phyloP scores from a whole-genome alignment of 2,797 vertebrate species.

The Acanthiza pusilla region DNA sequence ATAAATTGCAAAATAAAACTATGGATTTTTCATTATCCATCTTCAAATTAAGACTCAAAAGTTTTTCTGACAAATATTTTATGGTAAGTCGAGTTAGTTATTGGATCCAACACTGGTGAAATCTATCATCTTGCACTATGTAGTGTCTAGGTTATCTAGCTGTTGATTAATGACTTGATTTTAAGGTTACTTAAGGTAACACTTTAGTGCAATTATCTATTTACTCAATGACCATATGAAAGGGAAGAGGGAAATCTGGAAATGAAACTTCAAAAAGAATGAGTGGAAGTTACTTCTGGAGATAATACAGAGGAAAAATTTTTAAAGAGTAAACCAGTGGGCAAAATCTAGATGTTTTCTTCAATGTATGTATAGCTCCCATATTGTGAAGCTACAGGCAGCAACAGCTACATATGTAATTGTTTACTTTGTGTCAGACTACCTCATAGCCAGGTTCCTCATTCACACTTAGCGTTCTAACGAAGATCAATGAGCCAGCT shows the following conservation, averaged over 20 bases:
- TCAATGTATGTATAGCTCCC: neutral
- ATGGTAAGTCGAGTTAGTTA: neutral
- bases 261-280: neutral
- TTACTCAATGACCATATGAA: neutral
- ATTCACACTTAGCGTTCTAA: neutral
- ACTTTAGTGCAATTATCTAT: neutral
- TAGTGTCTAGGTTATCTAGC: neutral
- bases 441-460: neutral
- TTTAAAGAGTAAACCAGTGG: neutral
- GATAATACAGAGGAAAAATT: neutral
- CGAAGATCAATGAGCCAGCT: neutral
- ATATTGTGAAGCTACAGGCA: neutral
- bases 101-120: neutral
- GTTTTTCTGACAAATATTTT: neutral
- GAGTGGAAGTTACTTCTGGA: neutral
- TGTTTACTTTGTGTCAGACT: neutral
- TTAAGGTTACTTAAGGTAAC: neutral
- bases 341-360: neutral
- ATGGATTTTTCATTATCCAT: neutral
- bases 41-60: neutral
- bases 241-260: neutral
- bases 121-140: neutral
- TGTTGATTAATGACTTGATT: neutral
- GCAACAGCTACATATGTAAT: neutral
- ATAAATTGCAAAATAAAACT: neutral